A percentile compares a stretch with the other conserved stretches of the same genome.
Conservation (phyloP, 2,113 vertebrate species). For the Stegastes partitus region DNA sequence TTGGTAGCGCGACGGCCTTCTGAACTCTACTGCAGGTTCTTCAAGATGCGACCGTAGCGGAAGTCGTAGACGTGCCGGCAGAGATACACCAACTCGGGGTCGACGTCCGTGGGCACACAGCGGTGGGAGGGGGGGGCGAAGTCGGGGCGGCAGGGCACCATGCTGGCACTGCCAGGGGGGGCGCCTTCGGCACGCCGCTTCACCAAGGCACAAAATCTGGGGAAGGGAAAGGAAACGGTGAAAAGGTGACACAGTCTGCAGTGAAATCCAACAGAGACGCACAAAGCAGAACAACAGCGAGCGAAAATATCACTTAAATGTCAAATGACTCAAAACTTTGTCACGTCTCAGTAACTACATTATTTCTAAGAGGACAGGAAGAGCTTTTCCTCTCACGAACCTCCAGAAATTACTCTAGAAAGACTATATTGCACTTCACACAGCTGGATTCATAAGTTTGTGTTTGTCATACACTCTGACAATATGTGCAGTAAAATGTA, state of each 20-base stretch:
- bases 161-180: conserved; percentile 86
- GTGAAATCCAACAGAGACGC: neutral
- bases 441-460: no score
- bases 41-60: conserved; percentile 96
- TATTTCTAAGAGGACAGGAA: no score
- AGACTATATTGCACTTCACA: no score
- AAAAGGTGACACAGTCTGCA: neutral
- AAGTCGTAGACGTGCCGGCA: conserved; percentile 99
- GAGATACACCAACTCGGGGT: conserved; percentile 97
- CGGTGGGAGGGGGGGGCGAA: conserved; percentile 94
- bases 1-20: conserved; percentile 5
- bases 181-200: conserved; percentile 94
- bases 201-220: conserved; percentile 99
- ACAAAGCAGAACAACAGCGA: no score
- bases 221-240: no score
- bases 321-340: no score
- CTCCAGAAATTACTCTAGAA: no score
- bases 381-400: no score
- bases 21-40: conserved; percentile 93
- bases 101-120: conserved; percentile 94
- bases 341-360: no score
- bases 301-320: no score
- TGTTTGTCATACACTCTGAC: no score
- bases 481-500: no score
- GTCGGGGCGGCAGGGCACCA: conserved; percentile 93